Percentiles rank a stretch among this genome's conserved stretches.
These are phyloP conservation scores for Acheta domesticus DNA, from an alignment of 2,888 invertebrate species.

Conservation along the genomic window DNA sequence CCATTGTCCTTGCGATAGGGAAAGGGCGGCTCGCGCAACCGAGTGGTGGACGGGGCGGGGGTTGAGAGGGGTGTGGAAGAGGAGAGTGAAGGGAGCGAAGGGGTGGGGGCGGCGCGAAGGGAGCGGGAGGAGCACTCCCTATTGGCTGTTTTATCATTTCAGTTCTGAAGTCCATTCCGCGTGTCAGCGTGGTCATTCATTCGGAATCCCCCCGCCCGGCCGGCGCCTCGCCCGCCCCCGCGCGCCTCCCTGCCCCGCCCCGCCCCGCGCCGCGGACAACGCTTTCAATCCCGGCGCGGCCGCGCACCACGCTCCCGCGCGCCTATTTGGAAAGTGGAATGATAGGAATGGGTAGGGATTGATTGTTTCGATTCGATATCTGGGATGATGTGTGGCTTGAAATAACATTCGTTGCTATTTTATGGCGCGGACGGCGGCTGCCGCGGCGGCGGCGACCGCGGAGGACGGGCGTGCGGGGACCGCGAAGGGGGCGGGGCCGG, in stretches of 20 bases:
- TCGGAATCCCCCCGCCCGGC: slow-evolving; percentile 26
- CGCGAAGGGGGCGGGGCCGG: background rate
- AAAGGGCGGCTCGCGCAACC: background rate
- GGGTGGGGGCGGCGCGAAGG: too few species aligned
- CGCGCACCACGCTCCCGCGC: background rate
- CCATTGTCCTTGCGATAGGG: slow-evolving; percentile 25
- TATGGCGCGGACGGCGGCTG: slow-evolving; percentile 12
- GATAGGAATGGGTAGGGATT: slow-evolving; percentile 32
- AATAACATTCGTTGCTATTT: slow-evolving; percentile 27
- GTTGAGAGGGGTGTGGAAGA: background rate
- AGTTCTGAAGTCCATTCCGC: slow-evolving; percentile 28
- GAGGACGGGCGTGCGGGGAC: background rate
- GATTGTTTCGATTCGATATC: slow-evolving; percentile 32
- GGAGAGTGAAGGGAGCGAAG: background rate
- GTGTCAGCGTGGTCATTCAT: slow-evolving; percentile 32
- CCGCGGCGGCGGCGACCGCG: background rate
- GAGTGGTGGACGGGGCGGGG: background rate
- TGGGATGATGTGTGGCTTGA: slow-evolving; percentile 30
- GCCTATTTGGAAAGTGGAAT: slow-evolving; percentile 21
- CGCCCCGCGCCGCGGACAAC: background rate
- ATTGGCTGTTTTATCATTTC: slow-evolving; percentile 35
- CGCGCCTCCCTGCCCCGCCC: slow-evolving; percentile 19
- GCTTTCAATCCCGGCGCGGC: slow-evolving; percentile 21
- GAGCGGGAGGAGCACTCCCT: slow-evolving; percentile 20
- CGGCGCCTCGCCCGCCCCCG: background rate